Evolutionary conservation across 2,797 vertebrate species (phyloP), one percentile per base, ranked within the genome.

Genomic region (Pseudochirops cupreus): DNA sequence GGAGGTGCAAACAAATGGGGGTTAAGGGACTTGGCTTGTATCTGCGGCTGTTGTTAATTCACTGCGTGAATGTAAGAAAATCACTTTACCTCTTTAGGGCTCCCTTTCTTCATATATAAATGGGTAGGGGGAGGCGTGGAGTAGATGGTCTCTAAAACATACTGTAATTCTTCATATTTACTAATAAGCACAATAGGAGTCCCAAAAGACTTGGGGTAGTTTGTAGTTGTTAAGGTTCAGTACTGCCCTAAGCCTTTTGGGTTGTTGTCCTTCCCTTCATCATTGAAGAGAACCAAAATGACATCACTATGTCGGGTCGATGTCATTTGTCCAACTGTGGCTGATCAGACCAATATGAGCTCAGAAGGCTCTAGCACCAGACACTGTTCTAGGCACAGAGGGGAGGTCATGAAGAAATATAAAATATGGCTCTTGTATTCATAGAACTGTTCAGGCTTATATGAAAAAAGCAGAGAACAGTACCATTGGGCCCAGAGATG

Each of bases 101-200:
- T 95, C 89, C 12, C 46, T 92, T 55, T 58, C 58, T 92, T 96
- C n/a, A 33, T 91, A 95, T 97, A 57, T 90, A 53, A 92, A 94
- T 54, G 56, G 29, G 29, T 13, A 33, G 74, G 74, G 11, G 39
- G 9, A 11, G 9, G 24, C 7, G 2, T 11, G 39, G 24, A 46
- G 13, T 11, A 50, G 39, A 26, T 74, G n/a, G 39, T 9, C n/a
- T 39, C 1, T 7, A 29, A 26, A 50, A 87, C 21, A 50, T 46
- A 10, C 3, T 87, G 3, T 87, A 21, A 46, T 50, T 87, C 39
- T 74, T 24, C 67, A 39, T 74, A 74, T 74, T 74, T 74, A 39
- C 67, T 87, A 46, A 50, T 50, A 50, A 87, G 24, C 24, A 46
- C 21, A 26, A 46, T 4, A 26, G 39, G 10, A 46, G 7, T 46